These are phyloP conservation scores for Thyatira batis DNA, from an alignment of 2,888 invertebrate genomes.

Conservation along the genomic window DNA sequence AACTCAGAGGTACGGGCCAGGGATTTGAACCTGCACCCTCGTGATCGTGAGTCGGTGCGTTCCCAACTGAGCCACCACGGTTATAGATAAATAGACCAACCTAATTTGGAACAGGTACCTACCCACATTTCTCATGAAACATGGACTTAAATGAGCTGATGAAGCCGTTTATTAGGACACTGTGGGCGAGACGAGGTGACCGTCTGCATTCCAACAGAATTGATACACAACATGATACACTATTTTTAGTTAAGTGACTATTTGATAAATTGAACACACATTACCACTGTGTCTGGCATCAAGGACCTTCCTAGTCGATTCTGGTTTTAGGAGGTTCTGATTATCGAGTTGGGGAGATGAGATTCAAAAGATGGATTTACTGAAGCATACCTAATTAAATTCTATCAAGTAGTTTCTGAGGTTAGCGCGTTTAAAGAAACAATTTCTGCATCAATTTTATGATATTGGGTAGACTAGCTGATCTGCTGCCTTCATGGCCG, in stretches of 20 bases:
- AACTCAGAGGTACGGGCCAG: no score
- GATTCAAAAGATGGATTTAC: no score
- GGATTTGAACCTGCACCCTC: no score
- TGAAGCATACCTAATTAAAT: no score
- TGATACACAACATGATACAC: constrained; percentile 29
- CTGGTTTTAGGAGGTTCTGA: constrained; percentile 12
- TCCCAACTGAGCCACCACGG: no score
- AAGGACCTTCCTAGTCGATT: constrained; percentile 29
- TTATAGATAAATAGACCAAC: no score
- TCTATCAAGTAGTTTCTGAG: no score
- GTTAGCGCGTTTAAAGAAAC: no score
- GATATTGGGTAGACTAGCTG: no score
- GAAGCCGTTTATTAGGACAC: not conserved
- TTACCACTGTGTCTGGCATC: not conserved
- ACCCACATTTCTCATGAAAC: not conserved
- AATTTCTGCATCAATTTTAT: no score
- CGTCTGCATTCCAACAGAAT: constrained; percentile 45
- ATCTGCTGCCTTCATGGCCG: no score
- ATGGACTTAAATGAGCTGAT: not conserved
- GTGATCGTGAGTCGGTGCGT: no score
- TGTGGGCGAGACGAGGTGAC: constrained; percentile 39
- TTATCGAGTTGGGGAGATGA: constrained; percentile 11
- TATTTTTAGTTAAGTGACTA: constrained; percentile 37
- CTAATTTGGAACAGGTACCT: not conserved
- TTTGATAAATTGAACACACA: constrained; percentile 15